These are phyloP conservation scores for Parthenolecanium corni DNA, from an alignment of 2,888 invertebrate genomes.

Conservation along the genomic window DNA sequence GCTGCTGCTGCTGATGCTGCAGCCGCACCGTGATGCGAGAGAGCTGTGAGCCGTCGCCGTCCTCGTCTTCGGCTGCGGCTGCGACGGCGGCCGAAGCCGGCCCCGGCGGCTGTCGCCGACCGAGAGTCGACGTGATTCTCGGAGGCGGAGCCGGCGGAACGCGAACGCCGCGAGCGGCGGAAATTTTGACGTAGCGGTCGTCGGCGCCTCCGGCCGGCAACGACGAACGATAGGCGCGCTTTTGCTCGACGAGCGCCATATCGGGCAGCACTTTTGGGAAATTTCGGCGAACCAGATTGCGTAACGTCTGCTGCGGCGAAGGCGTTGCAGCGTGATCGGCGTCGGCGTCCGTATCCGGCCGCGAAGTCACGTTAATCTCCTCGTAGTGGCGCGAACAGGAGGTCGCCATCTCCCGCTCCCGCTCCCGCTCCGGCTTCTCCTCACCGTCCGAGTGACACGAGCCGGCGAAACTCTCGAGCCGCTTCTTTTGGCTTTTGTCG, in stretches of 20 bases:
- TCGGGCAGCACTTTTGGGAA: constrained; percentile 80
- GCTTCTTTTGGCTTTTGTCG: constrained; percentile 8
- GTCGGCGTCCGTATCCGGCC: constrained; percentile 39
- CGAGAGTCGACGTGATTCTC: constrained; percentile 55
- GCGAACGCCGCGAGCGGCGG: constrained; percentile 28
- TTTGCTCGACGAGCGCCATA: constrained; percentile 38
- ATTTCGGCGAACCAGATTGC: constrained; percentile 62
- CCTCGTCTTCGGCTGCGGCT: not conserved
- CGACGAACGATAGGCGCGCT: constrained; percentile 34
- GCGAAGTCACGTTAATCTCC: constrained; percentile 65
- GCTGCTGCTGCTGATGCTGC: not conserved
- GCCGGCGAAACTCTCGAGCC: constrained; percentile 23
- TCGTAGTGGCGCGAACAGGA: constrained; percentile 33
- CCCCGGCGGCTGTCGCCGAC: constrained; percentile 40
- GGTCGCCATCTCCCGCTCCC: constrained; percentile 3
- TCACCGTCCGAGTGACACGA: too few relatives aligned
- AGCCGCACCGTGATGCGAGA: constrained; percentile 14
- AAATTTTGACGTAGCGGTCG: constrained; percentile 28
- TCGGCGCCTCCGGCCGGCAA: constrained; percentile 36
- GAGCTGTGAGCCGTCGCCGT: too few relatives aligned
- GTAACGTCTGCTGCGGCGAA: constrained; percentile 51
- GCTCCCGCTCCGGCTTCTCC: too few relatives aligned
- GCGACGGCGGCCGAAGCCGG: not conserved
- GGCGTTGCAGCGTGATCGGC: constrained; percentile 28
- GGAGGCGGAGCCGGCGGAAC: constrained; percentile 62